Evolutionary conservation across 2,113 vertebrate species (phyloP), one percentile per base, ranked within the genome.

Genomic region (Mirza zaza): DNA sequence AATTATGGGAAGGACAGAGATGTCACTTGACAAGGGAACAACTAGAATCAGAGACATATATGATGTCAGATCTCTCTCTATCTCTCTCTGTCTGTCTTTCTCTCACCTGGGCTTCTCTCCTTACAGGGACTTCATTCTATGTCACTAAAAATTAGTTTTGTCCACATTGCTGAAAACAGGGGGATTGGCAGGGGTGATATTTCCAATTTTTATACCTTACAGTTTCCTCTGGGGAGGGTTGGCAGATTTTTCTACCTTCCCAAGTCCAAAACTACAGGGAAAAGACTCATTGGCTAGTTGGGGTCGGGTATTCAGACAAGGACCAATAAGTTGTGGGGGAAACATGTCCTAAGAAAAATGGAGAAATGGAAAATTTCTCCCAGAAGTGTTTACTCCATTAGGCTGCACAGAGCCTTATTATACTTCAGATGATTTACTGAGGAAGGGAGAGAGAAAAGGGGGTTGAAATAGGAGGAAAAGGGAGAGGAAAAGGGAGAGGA

Each of bases 371-470:
- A 61, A 36, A 6, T 50, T 73, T 70, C 10, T 81, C 25, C 4
- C 29, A 29, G n/a, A 85, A 81, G 13, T 23, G 9, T 79, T 91
- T 93, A 27, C 32, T 82, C 18, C 13, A 87, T 45, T 17, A 93
- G 34, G 39, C 23, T 80, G 9, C 50, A 39, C 1, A 67, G 42
- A 80, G 2, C 39, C 39, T 79, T 59, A 23, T n/a, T 84, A 1
- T 77, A 67, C 89, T 90, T 91, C n/a, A 70, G 84, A 83, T 63
- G 23, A 77, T 23, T 96, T 83, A 73, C 50, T 89, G 45, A 92
- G 23, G 29, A 79, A 76, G 23, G 39, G 86, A 88, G 57, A 61
- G 42, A 55, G 36, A 61, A 76, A 50, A 73, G 8, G 13, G 21
- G 65, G 17, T 20, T 34, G 42, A 71, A 84, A 88, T 11, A 29